Conservation (phyloP, 2,113 vertebrate genomes). For the Rhinolophus sinicus region DNA sequence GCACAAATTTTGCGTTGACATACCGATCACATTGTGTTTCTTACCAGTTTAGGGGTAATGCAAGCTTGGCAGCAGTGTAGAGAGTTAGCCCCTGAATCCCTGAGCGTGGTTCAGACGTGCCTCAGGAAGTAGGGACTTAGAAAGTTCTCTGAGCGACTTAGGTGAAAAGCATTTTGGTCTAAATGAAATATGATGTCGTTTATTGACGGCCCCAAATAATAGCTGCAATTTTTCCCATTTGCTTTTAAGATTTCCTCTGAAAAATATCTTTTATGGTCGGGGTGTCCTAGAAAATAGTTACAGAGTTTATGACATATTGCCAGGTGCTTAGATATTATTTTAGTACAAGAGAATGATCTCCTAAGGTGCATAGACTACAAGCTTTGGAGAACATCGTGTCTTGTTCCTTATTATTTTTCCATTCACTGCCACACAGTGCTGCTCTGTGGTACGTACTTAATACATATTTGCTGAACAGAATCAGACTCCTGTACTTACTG, state of each 20-base stretch:
- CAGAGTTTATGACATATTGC: not conserved
- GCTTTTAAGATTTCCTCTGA: constrained; percentile 45
- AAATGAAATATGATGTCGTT: constrained; percentile 13
- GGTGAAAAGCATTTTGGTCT: not conserved
- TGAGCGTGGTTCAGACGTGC: not conserved
- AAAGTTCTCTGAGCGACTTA: not conserved
- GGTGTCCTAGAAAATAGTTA: not conserved
- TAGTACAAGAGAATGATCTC: not conserved
- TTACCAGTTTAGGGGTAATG: not conserved
- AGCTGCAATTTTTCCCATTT: constrained; percentile 50
- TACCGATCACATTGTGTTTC: not conserved
- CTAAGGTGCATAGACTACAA: not conserved
- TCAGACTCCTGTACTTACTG: not conserved
- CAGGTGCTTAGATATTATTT: constrained; percentile 30
- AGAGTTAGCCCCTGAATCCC: not conserved
- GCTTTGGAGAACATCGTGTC: not conserved
- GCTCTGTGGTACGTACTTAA: not conserved
- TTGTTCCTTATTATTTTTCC: not conserved
- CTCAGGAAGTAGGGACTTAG: not conserved
- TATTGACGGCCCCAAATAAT: constrained; percentile 22
- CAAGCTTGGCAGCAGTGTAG: not conserved
- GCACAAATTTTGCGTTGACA: not conserved
- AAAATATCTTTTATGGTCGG: constrained; percentile 3
- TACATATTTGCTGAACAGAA: not conserved
- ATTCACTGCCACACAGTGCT: not conserved